Evolutionary conservation across 2,888 invertebrate genomes (phyloP).

Genomic region (Callyntrura sp.): DNA sequence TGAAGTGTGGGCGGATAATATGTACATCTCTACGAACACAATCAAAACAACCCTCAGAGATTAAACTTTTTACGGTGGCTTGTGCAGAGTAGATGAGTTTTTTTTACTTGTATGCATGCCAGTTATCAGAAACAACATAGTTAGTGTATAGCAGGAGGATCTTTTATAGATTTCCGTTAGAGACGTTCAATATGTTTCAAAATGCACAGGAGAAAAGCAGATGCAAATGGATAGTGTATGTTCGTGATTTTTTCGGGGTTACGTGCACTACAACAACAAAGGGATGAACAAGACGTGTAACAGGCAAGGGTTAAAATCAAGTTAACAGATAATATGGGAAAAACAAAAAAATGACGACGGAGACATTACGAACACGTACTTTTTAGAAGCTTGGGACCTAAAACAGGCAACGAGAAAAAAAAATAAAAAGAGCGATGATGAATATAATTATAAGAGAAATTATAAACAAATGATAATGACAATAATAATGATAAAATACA

Average conservation of each 20-base stretch:
- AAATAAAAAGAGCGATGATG: slow-evolving; percentile 70
- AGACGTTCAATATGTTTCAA: not conserved
- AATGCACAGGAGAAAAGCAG: not conserved
- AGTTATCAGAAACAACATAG: not conserved
- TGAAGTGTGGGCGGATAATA: not conserved
- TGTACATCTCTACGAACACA: slow-evolving; percentile 17
- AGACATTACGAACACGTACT: slow-evolving; percentile 78
- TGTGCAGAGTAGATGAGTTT: not conserved
- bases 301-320: slow-evolving; percentile 4
- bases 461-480: slow-evolving; percentile 42
- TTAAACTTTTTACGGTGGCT: not conserved
- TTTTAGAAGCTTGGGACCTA: slow-evolving; percentile 79
- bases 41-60: slow-evolving; percentile 2
- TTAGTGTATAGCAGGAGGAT: not conserved
- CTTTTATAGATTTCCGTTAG: not conserved
- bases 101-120: not conserved
- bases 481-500: slow-evolving; percentile 34
- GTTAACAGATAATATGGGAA: slow-evolving; percentile 10
- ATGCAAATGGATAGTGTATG: slow-evolving; percentile 23
- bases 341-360: slow-evolving; percentile 70
- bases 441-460: slow-evolving; percentile 31
- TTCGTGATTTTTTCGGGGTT: not conserved
- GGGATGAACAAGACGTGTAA: not conserved
- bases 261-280: not conserved
- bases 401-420: slow-evolving; percentile 76